Base-by-base conservation (phyloP, 1,140 invertebrate species). In the Nylanderia fulva region DNA sequence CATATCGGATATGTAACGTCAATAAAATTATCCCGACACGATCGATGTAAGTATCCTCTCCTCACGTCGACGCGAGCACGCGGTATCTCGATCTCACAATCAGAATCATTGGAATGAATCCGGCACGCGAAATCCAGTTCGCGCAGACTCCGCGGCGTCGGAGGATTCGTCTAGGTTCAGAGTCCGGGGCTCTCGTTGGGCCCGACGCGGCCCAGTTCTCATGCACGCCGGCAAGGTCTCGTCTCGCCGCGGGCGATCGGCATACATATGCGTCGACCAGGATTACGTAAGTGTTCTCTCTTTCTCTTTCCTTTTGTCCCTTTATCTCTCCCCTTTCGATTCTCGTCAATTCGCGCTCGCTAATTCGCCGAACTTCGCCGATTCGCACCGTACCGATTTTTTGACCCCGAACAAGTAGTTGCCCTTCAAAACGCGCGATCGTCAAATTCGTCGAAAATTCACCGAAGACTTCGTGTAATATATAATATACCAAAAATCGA, bases 201-300 rank as follows among this genome's bases (percentile, higher is more conserved):
- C 86, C 86, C 86, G 79, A 82, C 74, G 75, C 93, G 93, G 93
- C 93, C 94, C 93, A 94, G 93, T 94, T 94, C 93, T 94, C 93
- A 94, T 94, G 92, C 91, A 91, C 89, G 90, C 85, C 87, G 85
- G 86, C 93, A 94, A 94, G 93, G 93, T 94, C 93, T 93, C 90
- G 86, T 69, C 39, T 88, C 48, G 91, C 93, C 92, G 72, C 88
- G 63, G 93, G 93, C 94, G 79, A 91, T 92, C 90, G 85, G 85
- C 85, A 90, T 87, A 93, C 90, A 88, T 90, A 91, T 90, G 91
- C 89, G 91, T 89, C 88, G 76, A 80, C 85, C 85, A 91, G 85
- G 90, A 93, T 93, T 93, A 86, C 91, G 92, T 90, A 94, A 93
- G 90, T 66, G 56, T 84, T 87, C 83, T 88, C 39, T 76, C 72